These are phyloP conservation scores for Addax nasomaculatus DNA, from an alignment of 2,113 vertebrate genomes.

Conservation along the genomic window DNA sequence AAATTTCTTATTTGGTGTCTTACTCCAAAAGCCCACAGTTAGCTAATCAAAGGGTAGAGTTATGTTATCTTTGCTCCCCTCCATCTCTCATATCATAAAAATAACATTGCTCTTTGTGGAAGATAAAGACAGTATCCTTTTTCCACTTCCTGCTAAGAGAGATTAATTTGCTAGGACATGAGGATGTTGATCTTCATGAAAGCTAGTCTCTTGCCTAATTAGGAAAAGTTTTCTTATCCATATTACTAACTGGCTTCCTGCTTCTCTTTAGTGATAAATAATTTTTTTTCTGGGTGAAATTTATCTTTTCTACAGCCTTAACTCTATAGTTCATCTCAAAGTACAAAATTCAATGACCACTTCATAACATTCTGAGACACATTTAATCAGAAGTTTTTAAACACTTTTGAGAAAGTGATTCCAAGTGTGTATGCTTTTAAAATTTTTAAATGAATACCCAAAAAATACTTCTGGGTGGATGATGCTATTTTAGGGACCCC, in stretches of 20 bases:
- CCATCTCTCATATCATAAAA: neutral
- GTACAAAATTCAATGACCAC: neutral
- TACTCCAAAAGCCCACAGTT: neutral
- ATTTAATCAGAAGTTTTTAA: neutral
- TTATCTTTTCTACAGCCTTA: neutral
- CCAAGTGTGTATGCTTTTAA: neutral
- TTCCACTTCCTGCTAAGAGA: slow-evolving; percentile 16
- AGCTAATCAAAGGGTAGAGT: neutral
- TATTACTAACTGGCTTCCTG: slow-evolving; percentile 23
- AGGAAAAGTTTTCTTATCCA: slow-evolving; percentile 1
- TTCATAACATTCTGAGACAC: neutral
- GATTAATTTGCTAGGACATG: slow-evolving; percentile 44
- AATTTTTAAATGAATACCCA: neutral
- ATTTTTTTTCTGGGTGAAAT: neutral
- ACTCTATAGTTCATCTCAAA: neutral
- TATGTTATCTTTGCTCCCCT: neutral
- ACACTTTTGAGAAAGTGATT: neutral
- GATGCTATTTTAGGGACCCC: neutral
- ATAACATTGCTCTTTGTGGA: neutral
- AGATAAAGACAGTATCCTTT: neutral
- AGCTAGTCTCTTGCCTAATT: slow-evolving; percentile 45
- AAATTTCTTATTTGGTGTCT: neutral
- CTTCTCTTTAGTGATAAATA: slow-evolving; percentile 47
- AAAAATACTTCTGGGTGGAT: neutral
- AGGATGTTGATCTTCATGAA: slow-evolving; percentile 54